Percentiles rank a stretch among this genome's conserved stretches.
These are phyloP conservation scores for Epinephelus malabaricus DNA, from an alignment of 2,797 vertebrate species.

Conservation along the genomic window DNA sequence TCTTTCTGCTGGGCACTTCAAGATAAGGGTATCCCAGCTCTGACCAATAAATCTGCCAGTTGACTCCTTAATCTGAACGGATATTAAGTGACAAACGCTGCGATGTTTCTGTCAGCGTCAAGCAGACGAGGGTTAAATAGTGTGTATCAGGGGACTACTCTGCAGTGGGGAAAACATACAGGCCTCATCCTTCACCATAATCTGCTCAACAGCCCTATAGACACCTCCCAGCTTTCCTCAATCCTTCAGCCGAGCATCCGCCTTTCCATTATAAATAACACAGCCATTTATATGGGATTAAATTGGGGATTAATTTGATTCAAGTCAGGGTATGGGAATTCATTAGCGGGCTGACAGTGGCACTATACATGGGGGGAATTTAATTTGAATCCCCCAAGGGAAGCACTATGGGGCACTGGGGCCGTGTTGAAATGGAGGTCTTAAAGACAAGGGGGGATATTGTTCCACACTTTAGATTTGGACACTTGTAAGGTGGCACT, in stretches of 20 bases:
- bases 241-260: slow-evolving; percentile 77
- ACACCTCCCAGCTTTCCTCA: slow-evolving; percentile 80
- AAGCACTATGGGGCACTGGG: slow-evolving; percentile 61
- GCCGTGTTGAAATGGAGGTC: slow-evolving; percentile 66
- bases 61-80: slow-evolving; percentile 89
- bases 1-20: slow-evolving; percentile 82
- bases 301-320: slow-evolving; percentile 87
- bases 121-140: slow-evolving; percentile 91
- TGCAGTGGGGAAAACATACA: slow-evolving; percentile 74
- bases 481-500: slow-evolving; percentile 62
- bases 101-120: slow-evolving; percentile 87
- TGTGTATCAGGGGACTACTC: slow-evolving; percentile 88
- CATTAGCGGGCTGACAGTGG: slow-evolving; percentile 83
- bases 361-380: slow-evolving; percentile 82
- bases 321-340: slow-evolving; percentile 86
- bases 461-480: slow-evolving; percentile 65
- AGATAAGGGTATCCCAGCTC: slow-evolving; percentile 82
- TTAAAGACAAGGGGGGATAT: slow-evolving; percentile 72
- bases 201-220: slow-evolving; percentile 81
- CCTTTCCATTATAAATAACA: slow-evolving; percentile 82
- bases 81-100: slow-evolving; percentile 90
- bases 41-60: slow-evolving; percentile 85
- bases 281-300: slow-evolving; percentile 87
- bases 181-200: slow-evolving; percentile 82
- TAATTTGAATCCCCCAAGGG: slow-evolving; percentile 83